A percentile compares a stretch with the other conserved stretches of the same genome.
These are phyloP conservation scores for Tachysurus fulvidraco DNA, from an alignment of 2,113 vertebrate genomes.

Conservation along the genomic window DNA sequence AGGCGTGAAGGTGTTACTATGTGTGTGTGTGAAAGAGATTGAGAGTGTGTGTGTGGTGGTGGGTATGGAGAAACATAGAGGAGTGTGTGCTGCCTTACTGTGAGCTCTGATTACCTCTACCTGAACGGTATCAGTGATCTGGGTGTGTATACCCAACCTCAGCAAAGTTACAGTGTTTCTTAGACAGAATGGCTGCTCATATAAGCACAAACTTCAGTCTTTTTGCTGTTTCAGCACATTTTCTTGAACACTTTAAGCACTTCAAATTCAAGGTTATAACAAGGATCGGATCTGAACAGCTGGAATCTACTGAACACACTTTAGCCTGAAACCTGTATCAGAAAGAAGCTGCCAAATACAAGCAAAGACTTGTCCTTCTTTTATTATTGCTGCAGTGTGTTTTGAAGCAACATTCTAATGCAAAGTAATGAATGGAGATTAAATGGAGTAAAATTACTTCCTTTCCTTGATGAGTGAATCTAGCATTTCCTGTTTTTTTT, in stretches of 20 bases:
- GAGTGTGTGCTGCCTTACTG: constrained; percentile 47
- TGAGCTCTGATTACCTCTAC: constrained; percentile 50
- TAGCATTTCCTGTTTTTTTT: not conserved
- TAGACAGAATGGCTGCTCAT: not conserved
- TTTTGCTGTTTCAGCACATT: not conserved
- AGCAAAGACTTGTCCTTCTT: constrained; percentile 28
- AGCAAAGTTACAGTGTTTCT: not conserved
- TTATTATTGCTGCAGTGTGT: constrained; percentile 2
- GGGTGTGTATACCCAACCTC: not conserved
- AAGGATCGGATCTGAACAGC: constrained; percentile 17
- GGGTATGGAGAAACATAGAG: not conserved
- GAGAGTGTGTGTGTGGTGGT: not conserved
- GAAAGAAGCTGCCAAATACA: constrained; percentile 45
- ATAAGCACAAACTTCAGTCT: not conserved
- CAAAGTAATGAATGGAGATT: not conserved
- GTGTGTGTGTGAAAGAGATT: not conserved
- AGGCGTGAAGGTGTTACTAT: rapidly evolving
- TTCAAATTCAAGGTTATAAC: not conserved
- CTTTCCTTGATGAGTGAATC: not conserved
- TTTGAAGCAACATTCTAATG: not conserved
- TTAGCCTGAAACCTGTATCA: not conserved
- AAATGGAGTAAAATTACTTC: not conserved
- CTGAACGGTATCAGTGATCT: constrained; percentile 6
- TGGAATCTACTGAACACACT: not conserved
- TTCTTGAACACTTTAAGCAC: not conserved